Evolutionary conservation across 2,888 invertebrate species (phyloP), one percentile per base, ranked within the genome.

Genomic region (Dasypogon diadema): DNA sequence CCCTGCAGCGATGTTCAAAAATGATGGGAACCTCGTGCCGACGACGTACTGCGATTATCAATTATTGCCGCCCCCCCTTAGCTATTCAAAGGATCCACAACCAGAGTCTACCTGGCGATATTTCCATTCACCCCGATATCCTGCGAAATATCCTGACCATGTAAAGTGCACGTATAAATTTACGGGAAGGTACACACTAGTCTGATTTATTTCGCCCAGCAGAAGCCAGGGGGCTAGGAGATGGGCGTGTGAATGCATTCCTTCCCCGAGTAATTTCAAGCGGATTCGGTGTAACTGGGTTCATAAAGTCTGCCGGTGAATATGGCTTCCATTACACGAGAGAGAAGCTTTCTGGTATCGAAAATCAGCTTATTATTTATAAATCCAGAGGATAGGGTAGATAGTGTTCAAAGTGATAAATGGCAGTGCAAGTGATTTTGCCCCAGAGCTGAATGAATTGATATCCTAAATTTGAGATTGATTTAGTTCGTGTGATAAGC

Each of bases 101-200:
- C 3, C 18, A 2, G 76, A 75, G 48, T 91, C 89, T 81, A 88
- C 89, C 16, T 91, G 92, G 84, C 94, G 95, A 75, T 91, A 92
- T 76, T 92, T 96, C 83, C 95, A 94, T 87, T 98, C 98, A 73
- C 98, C 98, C 0, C 92, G 94, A 76, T 98, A 97, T 89, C 98
- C 98, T 79, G 97, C 98, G 81, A 93, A 93, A 82, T 98, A 98
- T 87, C 97, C 98, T 18, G 93, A 93, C 85, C 95, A 96, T 85
- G 91, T 95, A 82, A 91, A 93, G 83, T 98, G 97, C 87, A 91
- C 94, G 77, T 96, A 95, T 87, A 91, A 93, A 83, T 94, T 98
- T 84, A 91, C 93, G 82, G 97, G 97, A 73, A 92, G 93, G 94
- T 94, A 80, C 60, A 79, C 78, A 56, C 22, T 54, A 76, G 60